Evolutionary conservation across 2,888 invertebrate species (phyloP), one percentile per base, ranked within the genome.

Genomic region (Pyralis farinalis): DNA sequence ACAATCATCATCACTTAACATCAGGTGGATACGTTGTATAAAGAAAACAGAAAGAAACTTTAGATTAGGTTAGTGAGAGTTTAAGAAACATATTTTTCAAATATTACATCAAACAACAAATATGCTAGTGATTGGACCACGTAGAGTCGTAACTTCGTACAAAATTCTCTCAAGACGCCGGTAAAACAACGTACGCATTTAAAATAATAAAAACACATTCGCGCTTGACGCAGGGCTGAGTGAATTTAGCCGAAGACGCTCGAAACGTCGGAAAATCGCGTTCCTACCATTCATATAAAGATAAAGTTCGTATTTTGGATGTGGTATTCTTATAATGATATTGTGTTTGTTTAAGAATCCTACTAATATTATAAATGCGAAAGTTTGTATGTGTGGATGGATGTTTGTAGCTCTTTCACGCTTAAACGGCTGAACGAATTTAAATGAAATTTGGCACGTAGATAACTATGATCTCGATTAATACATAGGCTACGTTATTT

Each of bases 141-240:
- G 71, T 73, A 74, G 53, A 50, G 58, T 60, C 61, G 66, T 72
- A 73, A 74, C 69, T 73, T 72, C 66, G 68, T 70, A 65, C 58
- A 55, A 63, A 74, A 68, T 69, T 68, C 61, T 63, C 60, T 52
- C 60, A 62, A 69, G 59, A 57, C 59, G 58, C 52, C 63, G 61
- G 64, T 70, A 74, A 80, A 82, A 80, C 76, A 80, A 69, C 72
- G 75, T 73, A 74, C 72, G 75, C 79, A 77, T 81, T 82, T 80
- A 77, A 81, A 81, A 82, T 73, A 81, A 83, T 84, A 83, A 82
- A 81, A 79, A 77, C 68, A 74, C 71, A 74, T 76, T 70, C 69
- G 66, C 63, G 68, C 62, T 69, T 70, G 71, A 63, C 64, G 71
- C 69, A 70, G 71, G 67, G 49, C 67, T 75, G 73, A 79, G 80